Evolutionary conservation across 2,113 vertebrate genomes (phyloP).

Genomic region (Saguinus midas): DNA sequence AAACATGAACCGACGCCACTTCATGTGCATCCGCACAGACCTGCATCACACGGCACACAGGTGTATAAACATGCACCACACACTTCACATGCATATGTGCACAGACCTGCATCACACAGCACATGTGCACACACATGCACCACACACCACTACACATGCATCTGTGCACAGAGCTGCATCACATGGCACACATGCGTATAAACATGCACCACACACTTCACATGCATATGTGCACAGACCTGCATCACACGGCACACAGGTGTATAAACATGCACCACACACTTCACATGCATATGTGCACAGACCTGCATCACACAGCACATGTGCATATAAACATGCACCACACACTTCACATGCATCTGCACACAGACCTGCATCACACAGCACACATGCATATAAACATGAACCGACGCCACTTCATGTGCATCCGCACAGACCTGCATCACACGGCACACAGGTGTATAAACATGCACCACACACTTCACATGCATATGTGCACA

Average conservation of each 20-base stretch:
- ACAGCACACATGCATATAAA: fast-evolving
- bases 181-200: fast-evolving
- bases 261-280: too few species aligned
- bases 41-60: fast-evolving
- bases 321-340: too few species aligned
- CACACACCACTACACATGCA: background rate
- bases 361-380: background rate
- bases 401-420: background rate
- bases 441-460: fast-evolving
- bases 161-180: background rate
- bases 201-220: background rate
- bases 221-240: background rate
- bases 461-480: too few species aligned
- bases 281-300: background rate
- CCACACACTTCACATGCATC: background rate
- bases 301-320: background rate
- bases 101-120: background rate
- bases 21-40: background rate
- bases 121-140: too few species aligned
- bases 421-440: background rate
- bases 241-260: fast-evolving
- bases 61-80: too few species aligned
- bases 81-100: background rate
- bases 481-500: background rate
- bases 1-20: too few species aligned